Percentiles rank a stretch among this genome's conserved stretches.
Conservation (phyloP, 2,888 invertebrate species). For the Nipponacmea schrenckii region DNA sequence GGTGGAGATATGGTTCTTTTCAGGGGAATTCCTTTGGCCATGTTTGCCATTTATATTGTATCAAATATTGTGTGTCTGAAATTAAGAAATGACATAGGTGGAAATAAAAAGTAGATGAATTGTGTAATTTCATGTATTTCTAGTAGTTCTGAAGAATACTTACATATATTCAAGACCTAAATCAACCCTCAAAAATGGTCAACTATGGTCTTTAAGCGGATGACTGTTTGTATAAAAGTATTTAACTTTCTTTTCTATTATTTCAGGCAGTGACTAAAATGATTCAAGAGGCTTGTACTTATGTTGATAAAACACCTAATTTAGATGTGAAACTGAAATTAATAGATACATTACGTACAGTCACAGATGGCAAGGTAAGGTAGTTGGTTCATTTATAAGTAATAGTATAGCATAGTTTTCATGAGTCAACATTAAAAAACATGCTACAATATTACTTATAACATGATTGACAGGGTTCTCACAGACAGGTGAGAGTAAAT, state of each 20-base stretch:
- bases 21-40: not conserved
- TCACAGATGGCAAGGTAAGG: conserved; percentile 92
- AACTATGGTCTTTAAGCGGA: not conserved
- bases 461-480: no score
- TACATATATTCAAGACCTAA: no score
- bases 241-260: not conserved
- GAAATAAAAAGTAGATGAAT: no score
- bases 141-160: no score
- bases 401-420: not conserved
- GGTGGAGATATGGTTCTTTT: not conserved
- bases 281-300: conserved; percentile 88
- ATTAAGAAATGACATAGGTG: no score
- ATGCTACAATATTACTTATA: no score
- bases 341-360: conserved; percentile 92
- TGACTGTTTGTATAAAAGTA: no score
- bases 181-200: no score
- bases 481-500: no score
- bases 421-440: no score
- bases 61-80: no score
- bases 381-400: no score
- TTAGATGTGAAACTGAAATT: conserved; percentile 91
- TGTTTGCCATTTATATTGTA: not conserved
- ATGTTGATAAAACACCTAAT: conserved; percentile 91
- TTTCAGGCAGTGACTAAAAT: conserved; percentile 90
- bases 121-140: not conserved